Percentiles rank a stretch among this genome's conserved stretches.
Conservation (phyloP, 2,888 invertebrate species). For the Scrobipalpa atriplicella region DNA sequence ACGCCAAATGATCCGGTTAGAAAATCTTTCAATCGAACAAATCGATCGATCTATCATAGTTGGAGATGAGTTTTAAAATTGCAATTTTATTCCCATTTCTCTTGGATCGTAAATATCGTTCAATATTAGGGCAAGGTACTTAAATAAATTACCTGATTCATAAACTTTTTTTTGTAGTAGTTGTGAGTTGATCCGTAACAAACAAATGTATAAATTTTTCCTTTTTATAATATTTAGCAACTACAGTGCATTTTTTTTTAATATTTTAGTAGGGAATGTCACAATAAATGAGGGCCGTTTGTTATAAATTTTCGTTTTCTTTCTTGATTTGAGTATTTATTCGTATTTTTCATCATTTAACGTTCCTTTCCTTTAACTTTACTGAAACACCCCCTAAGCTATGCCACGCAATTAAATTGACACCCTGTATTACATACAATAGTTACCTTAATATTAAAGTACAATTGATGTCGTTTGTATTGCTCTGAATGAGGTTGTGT, state of each 20-base stretch:
- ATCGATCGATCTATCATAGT: conserved; percentile 2
- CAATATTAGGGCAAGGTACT: too few species aligned
- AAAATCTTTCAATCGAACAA: conserved; percentile 3
- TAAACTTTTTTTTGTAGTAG: too few species aligned
- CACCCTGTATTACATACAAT: too few species aligned
- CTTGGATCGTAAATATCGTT: background rate
- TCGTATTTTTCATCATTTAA: background rate
- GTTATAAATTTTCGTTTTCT: background rate
- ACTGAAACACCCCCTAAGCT: too few species aligned
- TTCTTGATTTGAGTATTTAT: background rate
- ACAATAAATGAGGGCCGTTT: background rate
- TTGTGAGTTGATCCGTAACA: too few species aligned
- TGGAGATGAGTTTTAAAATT: background rate
- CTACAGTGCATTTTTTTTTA: too few species aligned
- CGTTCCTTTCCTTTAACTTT: too few species aligned
- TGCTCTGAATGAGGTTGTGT: too few species aligned
- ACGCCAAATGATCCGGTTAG: background rate
- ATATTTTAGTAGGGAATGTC: background rate
- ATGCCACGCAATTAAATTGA: too few species aligned
- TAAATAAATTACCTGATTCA: too few species aligned
- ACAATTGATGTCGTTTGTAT: background rate
- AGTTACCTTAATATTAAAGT: background rate
- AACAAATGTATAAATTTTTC: too few species aligned
- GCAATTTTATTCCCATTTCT: background rate
- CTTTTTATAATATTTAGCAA: too few species aligned